Percentiles rank a stretch among this genome's conserved stretches.
Evolutionary conservation across 2,888 invertebrate species (phyloP).

Genomic region (Cerceris rybyensis): DNA sequence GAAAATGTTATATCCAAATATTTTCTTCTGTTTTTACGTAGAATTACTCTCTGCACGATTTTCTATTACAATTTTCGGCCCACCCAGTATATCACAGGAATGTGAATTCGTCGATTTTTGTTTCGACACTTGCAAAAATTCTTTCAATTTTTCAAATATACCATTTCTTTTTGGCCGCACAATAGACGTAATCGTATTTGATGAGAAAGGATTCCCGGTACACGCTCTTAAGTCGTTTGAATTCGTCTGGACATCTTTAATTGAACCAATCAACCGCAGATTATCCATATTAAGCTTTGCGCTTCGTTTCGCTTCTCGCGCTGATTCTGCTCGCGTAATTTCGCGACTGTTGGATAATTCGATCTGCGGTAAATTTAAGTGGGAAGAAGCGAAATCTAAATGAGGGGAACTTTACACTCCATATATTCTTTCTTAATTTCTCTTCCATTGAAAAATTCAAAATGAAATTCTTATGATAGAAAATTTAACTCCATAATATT

Average conservation of each 20-base stretch:
- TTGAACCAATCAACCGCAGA: constrained; percentile 75
- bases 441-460: too few relatives aligned
- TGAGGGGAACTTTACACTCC: background rate
- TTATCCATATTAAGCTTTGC: constrained; percentile 75
- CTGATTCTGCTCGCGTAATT: constrained; percentile 61
- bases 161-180: background rate
- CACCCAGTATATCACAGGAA: too few relatives aligned
- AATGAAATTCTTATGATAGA: too few relatives aligned
- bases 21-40: too few relatives aligned
- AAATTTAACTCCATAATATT: too few relatives aligned
- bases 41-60: too few relatives aligned
- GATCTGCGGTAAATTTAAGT: constrained; percentile 51
- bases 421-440: background rate
- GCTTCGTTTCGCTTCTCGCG: constrained; percentile 57
- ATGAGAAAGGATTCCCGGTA: constrained; percentile 9
- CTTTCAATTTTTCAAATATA: background rate
- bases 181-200: background rate
- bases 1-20: too few relatives aligned
- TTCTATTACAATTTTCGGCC: too few relatives aligned
- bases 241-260: constrained; percentile 65
- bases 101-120: too few relatives aligned
- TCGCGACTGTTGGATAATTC: constrained; percentile 59
- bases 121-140: background rate
- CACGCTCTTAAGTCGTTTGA: constrained; percentile 24
- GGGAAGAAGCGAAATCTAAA: constrained; percentile 30